A percentile compares a stretch with the other conserved stretches of the same genome.
Conservation (phyloP, 1,140 invertebrate species). For the Drosophila mayri region DNA sequence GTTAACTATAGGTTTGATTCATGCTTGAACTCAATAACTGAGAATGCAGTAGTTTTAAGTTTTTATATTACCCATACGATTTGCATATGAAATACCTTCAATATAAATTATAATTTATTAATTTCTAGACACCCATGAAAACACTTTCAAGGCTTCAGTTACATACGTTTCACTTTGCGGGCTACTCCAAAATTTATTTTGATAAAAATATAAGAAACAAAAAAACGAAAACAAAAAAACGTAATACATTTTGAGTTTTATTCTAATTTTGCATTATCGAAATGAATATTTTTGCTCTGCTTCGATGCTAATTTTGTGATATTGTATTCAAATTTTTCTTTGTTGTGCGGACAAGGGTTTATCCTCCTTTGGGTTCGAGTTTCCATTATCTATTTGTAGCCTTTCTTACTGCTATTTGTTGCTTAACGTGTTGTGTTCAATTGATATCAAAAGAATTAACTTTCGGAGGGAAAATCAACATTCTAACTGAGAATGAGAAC, state of each 20-base stretch:
- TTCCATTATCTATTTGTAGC: slow-evolving; percentile 50
- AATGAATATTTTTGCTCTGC: slow-evolving; percentile 67
- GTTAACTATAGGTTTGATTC: slow-evolving; percentile 49
- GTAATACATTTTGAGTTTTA: slow-evolving; percentile 74
- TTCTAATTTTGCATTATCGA: slow-evolving; percentile 54
- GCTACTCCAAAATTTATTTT: slow-evolving; percentile 60
- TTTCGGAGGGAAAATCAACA: slow-evolving; percentile 30
- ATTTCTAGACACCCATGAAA: slow-evolving; percentile 52
- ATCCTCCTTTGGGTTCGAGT: slow-evolving; percentile 24
- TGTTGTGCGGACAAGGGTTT: slow-evolving; percentile 26
- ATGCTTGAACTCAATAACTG: slow-evolving; percentile 43
- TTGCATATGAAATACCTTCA: slow-evolving; percentile 69
- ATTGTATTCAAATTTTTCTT: slow-evolving; percentile 69
- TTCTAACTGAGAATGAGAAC: slow-evolving; percentile 54
- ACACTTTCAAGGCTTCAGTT: slow-evolving; percentile 55
- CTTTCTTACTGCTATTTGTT: slow-evolving; percentile 71
- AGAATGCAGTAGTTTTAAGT: slow-evolving; percentile 54
- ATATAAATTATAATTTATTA: slow-evolving; percentile 75
- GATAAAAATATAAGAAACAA: slow-evolving; percentile 60
- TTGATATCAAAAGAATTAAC: slow-evolving; percentile 70
- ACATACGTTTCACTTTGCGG: slow-evolving; percentile 63
- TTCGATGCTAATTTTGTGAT: slow-evolving; percentile 82
- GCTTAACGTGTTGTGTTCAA: slow-evolving; percentile 77
- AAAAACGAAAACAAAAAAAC: slow-evolving; percentile 49
- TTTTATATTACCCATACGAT: slow-evolving; percentile 60